Evolutionary conservation across 2,888 invertebrate genomes (phyloP), one percentile per base, ranked within the genome.

Genomic region (Tenthredo amoena): DNA sequence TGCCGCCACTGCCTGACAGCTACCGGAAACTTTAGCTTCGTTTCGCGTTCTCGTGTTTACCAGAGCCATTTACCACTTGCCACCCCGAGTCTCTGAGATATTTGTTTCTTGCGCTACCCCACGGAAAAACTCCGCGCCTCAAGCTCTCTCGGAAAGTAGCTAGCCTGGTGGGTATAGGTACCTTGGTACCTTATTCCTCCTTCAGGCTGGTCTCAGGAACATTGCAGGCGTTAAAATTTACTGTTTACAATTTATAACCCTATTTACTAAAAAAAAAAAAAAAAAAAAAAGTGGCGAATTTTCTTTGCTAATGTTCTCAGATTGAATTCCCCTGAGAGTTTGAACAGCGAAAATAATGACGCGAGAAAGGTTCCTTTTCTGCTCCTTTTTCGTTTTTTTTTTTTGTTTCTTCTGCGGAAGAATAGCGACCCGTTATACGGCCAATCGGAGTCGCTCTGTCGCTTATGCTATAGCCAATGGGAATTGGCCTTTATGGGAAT

Each of bases 401-500:
- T 10, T 68, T 21, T 43, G 43, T 10, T 21, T 43, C 7, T 43
- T 21, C 12, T 43, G 31, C 18, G 68, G 68, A 68, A 34, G 34
- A 68, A 62, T 71, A 74, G 40, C 40, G 72, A 31, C 0, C 79
- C 58, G 58, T 62, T 79, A 79, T 62, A 58, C 58, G 79, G 79
- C 62, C 65, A 83, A 65, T 83, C 82, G 65, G 82, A 68, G 65
- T 40, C 47, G 68, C 26, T 31, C 40, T 43, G 82, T n/a, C 82
- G 68, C 89, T 26, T 34, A 89, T 89, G 90, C 91, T 91, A 91
- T 87, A 85, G 86, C 86, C 86, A 90, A 90, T 88, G 89, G 89
- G 89, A 91, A 91, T 90, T 89, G 90, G 90, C 89, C 88, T 89
- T 89, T 89, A 88, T 88, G 88, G 88, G 89, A 91, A 91, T 91